Conservation (phyloP, 2,797 vertebrate genomes). For the Hipposideros larvatus region DNA sequence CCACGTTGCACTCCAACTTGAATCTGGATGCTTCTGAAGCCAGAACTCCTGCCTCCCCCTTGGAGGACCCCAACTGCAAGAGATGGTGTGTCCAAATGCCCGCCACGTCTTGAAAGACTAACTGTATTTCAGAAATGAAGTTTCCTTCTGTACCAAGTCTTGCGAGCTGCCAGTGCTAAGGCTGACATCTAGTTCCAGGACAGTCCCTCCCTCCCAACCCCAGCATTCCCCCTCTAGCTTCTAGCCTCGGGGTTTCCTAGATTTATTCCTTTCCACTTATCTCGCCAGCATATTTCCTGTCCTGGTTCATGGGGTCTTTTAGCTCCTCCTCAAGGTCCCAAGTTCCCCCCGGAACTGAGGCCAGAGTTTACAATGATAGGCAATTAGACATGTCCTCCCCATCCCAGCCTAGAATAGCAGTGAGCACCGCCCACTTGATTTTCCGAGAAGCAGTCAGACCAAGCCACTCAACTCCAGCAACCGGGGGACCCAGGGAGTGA, state of each 20-base stretch:
- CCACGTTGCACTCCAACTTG: not conserved
- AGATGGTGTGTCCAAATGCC: too few species aligned
- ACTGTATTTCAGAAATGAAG: not conserved
- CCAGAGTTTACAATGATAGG: accelerated
- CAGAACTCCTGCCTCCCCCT: not conserved
- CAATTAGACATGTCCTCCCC: too few species aligned
- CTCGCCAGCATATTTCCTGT: not conserved
- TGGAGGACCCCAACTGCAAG: not conserved
- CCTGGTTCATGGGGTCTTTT: not conserved
- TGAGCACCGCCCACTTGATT: accelerated
- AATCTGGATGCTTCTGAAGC: not conserved
- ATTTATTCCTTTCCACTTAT: not conserved
- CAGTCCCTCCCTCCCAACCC: too few species aligned
- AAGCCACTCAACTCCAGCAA: not conserved
- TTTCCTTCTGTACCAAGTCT: not conserved
- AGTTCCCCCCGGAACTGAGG: not conserved
- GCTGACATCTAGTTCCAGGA: not conserved
- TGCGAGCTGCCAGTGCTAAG: not conserved
- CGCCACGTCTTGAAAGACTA: not conserved
- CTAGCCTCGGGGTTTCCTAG: not conserved
- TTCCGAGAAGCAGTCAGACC: not conserved
- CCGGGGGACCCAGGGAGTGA: too few species aligned
- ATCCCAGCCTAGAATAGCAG: too few species aligned
- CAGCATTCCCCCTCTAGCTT: not conserved
- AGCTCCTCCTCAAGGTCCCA: not conserved